Conservation (phyloP, 2,113 vertebrate species). For the Tetrax tetrax region DNA sequence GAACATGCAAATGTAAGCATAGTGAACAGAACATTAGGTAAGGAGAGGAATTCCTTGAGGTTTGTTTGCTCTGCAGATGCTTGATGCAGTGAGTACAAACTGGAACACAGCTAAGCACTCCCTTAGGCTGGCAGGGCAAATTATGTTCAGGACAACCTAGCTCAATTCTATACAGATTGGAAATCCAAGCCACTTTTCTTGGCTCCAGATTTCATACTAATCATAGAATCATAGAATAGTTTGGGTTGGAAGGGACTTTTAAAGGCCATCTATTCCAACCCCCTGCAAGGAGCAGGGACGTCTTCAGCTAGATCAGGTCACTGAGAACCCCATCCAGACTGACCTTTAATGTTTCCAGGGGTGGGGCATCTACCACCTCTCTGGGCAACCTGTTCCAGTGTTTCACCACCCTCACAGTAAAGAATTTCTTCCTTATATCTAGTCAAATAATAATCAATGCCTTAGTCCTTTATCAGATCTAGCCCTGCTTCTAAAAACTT, state of each 20-base stretch:
- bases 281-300: no score
- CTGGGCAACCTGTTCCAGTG: no score
- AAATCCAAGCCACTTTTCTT: slow-evolving; percentile 1
- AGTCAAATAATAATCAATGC: neutral
- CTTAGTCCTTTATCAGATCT: slow-evolving; percentile 55
- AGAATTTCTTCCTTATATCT: no score
- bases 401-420: no score
- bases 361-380: no score
- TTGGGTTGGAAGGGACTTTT: no score
- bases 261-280: no score
- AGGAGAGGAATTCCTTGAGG: neutral
- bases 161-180: neutral
- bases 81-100: neutral
- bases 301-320: no score
- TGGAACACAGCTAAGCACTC: neutral
- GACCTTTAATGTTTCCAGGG: no score
- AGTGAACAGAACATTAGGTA: neutral
- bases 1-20: neutral
- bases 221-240: no score
- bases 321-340: no score
- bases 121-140: neutral
- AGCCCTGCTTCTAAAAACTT: neutral
- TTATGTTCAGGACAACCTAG: neutral
- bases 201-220: neutral
- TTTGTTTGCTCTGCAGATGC: neutral